phyloP scores from a whole-genome alignment of 2,888 invertebrate species.

The Athalia rosae region DNA sequence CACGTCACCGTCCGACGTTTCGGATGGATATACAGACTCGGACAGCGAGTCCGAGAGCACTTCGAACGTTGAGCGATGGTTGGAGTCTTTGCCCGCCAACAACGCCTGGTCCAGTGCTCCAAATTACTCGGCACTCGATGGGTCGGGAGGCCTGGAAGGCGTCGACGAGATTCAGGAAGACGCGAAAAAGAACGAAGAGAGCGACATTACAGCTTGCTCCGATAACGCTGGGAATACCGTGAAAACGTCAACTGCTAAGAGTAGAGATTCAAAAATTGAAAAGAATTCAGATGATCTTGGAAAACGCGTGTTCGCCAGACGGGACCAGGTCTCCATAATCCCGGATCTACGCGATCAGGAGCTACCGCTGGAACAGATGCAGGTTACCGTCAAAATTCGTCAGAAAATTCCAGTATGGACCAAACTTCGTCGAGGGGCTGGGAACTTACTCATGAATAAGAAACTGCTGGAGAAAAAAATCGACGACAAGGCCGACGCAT shows the following conservation, averaged over 20 bases:
- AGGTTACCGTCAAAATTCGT: not conserved
- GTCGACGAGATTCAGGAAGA: slow-evolving; percentile 33
- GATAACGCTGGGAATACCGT: not conserved
- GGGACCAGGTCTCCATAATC: not conserved
- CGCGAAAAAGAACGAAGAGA: not conserved
- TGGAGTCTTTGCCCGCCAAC: slow-evolving; percentile 52
- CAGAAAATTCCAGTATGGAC: slow-evolving; percentile 25
- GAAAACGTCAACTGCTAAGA: not conserved
- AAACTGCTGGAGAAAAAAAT: not conserved
- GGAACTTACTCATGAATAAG: not conserved
- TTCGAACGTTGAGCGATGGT: slow-evolving; percentile 51
- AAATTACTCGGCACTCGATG: slow-evolving; percentile 19
- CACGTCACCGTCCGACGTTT: slow-evolving; percentile 38
- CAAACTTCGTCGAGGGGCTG: not conserved
- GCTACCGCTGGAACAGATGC: not conserved
- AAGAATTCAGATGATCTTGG: not conserved
- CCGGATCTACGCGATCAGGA: not conserved
- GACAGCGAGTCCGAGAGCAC: slow-evolving; percentile 55
- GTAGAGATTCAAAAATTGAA: not conserved
- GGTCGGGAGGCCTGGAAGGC: not conserved
- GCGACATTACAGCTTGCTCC: not conserved
- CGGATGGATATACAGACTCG: slow-evolving; percentile 52
- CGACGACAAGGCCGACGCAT: not conserved
- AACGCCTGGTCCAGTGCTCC: slow-evolving; percentile 50
- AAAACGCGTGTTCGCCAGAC: not conserved